phyloP scores from a whole-genome alignment of 2,113 vertebrate genomes.

The Acanthisitta chloris region DNA sequence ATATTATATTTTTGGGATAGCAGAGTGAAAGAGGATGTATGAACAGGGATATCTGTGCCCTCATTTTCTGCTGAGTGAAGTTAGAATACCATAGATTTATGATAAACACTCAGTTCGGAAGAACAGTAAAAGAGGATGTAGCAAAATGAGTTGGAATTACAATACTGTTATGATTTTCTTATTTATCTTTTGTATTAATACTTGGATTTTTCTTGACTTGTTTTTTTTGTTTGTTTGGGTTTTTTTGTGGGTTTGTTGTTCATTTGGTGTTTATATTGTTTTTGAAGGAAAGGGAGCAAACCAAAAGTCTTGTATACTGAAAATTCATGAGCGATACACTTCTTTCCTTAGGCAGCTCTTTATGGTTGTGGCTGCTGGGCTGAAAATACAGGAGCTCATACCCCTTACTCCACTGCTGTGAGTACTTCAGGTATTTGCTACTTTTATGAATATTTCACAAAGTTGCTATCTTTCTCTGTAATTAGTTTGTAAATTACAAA shows the following conservation, averaged over 20 bases:
- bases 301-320: background rate
- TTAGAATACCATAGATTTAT: background rate
- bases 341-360: slow-evolving; percentile 88
- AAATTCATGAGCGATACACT: background rate
- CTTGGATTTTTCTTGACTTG: background rate
- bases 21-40: background rate
- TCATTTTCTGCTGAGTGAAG: background rate
- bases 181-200: background rate
- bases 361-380: slow-evolving; percentile 99
- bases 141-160: background rate
- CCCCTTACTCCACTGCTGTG: slow-evolving; percentile 97
- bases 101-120: background rate
- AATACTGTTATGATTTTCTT: background rate
- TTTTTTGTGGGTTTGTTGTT: background rate
- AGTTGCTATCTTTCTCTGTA: background rate
- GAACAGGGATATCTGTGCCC: background rate
- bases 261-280: background rate
- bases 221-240: background rate
- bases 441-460: slow-evolving; percentile 75
- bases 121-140: background rate
- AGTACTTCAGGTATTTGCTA: slow-evolving; percentile 98
- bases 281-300: background rate
- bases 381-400: slow-evolving; percentile 90
- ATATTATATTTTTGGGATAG: background rate
- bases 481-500: background rate